Conservation (phyloP, 2,113 vertebrate genomes). For the Microcebus ravelobensis region DNA sequence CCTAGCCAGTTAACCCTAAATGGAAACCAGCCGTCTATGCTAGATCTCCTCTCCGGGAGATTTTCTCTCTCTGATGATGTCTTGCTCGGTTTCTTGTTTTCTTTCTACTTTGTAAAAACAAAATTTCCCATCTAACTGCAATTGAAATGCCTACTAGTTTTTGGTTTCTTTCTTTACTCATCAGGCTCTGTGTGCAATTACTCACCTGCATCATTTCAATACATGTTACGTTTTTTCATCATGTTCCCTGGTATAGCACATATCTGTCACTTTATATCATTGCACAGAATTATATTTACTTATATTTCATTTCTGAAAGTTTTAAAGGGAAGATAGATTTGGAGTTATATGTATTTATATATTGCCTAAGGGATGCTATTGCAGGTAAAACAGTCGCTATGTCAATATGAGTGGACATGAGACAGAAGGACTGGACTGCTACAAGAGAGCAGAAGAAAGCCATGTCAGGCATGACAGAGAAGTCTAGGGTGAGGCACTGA, state of each 20-base stretch:
- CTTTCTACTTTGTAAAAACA: background rate
- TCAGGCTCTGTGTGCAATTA: background rate
- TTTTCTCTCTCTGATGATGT: background rate
- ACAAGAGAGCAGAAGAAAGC: background rate
- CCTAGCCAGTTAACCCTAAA: background rate
- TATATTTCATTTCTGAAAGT: background rate
- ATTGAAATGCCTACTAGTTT: background rate
- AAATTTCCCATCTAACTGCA: background rate
- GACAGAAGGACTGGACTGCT: too few species aligned
- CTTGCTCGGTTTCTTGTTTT: constrained; percentile 20
- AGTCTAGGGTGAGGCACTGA: background rate
- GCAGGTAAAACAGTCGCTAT: background rate
- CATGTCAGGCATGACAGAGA: background rate
- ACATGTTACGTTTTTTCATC: background rate
- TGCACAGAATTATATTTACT: background rate
- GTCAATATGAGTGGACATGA: background rate
- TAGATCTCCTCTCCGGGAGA: background rate
- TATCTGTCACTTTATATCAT: background rate
- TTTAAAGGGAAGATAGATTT: background rate
- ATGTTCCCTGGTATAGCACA: background rate
- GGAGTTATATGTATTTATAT: background rate
- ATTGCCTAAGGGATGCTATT: background rate
- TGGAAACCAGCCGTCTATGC: background rate
- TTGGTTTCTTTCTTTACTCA: background rate
- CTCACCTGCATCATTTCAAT: background rate